Evolutionary conservation across 1,140 invertebrate species (phyloP), one percentile per base, ranked within the genome.

Genomic region (Sminthurinus signatus): DNA sequence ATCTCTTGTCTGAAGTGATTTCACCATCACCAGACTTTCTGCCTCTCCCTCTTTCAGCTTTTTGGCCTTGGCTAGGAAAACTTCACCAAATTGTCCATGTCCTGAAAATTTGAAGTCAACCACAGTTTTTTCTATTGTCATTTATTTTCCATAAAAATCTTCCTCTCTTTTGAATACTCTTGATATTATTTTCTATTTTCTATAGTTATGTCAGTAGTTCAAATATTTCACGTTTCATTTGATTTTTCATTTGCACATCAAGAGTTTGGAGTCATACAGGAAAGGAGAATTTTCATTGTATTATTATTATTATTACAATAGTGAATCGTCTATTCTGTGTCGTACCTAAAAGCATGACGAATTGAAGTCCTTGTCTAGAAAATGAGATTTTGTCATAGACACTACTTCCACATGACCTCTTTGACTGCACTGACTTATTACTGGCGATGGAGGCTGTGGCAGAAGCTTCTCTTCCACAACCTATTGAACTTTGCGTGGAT

Each of bases 81-180:
- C 85, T 73, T 96, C 92, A 0, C 93, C 93, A 73, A 93, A 95
- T 72, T 93, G 86, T 10, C 92, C 91, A 32, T 89, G 86, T 31
- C 93, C 89, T 82, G 62, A 14, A 69, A 72, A n/a, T n/a, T n/a
- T n/a, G n/a, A n/a, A n/a, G n/a, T n/a, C n/a, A n/a, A n/a, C n/a
- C n/a, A n/a, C n/a, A n/a, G n/a, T n/a, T n/a, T n/a, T n/a, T n/a
- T n/a, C n/a, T n/a, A n/a, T n/a, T n/a, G n/a, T n/a, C n/a, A n/a
- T n/a, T n/a, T n/a, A n/a, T n/a, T n/a, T n/a, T n/a, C n/a, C n/a
- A n/a, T n/a, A n/a, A n/a, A n/a, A n/a, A n/a, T n/a, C n/a, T n/a
- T n/a, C n/a, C n/a, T n/a, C n/a, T n/a, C n/a, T n/a, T n/a, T n/a
- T n/a, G n/a, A n/a, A n/a, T n/a, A n/a, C n/a, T n/a, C n/a, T n/a